phyloP scores from a whole-genome alignment of 2,113 vertebrate species.

The Rhinolophus ferrumequinum region DNA sequence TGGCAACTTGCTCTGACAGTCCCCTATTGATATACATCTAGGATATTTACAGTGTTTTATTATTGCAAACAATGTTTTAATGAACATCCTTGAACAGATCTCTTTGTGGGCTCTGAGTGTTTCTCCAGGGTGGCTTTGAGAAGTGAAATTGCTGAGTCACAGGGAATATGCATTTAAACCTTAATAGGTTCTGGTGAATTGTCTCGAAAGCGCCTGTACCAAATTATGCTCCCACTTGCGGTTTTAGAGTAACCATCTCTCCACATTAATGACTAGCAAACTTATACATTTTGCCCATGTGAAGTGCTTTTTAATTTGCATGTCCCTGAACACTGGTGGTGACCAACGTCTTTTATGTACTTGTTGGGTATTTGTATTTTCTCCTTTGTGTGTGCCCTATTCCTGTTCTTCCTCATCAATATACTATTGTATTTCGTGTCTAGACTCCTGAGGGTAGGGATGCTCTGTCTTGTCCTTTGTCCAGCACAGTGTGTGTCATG shows the following conservation, averaged over 20 bases:
- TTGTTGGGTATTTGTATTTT: neutral
- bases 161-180: neutral
- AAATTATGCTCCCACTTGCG: neutral
- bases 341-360: neutral
- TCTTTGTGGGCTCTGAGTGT: neutral
- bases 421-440: neutral
- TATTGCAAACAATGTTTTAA: neutral
- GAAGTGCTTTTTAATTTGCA: conserved; percentile 28
- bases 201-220: neutral
- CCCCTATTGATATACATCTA: neutral
- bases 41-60: neutral
- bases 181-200: neutral
- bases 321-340: neutral
- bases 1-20: neutral
- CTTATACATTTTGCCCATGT: neutral
- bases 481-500: neutral
- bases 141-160: neutral
- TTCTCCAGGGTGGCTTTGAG: neutral
- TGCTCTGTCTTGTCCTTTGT: neutral
- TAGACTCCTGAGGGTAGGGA: neutral
- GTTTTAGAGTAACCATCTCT: conserved; percentile 23
- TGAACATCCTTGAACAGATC: neutral
- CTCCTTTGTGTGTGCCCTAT: neutral
- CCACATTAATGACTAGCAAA: neutral
- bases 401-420: neutral